Conservation (phyloP, 2,797 vertebrate genomes). For the Syndactyla subalaris region DNA sequence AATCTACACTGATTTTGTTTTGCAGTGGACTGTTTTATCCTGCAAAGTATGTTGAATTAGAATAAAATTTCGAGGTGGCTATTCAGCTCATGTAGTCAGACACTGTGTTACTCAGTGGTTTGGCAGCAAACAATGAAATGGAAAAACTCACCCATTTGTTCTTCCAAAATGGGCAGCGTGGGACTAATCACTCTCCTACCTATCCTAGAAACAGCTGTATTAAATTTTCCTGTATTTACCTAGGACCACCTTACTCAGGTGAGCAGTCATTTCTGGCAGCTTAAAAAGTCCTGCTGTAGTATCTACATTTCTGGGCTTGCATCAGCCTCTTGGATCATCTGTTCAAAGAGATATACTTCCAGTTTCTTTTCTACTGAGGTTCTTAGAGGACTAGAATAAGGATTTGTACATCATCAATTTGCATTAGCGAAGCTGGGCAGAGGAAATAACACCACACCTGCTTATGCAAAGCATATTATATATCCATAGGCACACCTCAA, state of each 20-base stretch:
- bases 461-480: conserved; percentile 6
- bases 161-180: neutral
- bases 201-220: neutral
- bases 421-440: neutral
- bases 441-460: neutral
- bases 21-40: neutral
- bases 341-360: neutral
- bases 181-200: neutral
- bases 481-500: neutral
- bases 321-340: neutral
- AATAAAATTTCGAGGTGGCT: neutral
- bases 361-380: neutral
- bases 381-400: neutral
- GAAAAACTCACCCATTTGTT: neutral
- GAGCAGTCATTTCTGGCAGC: neutral
- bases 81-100: neutral
- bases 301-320: neutral
- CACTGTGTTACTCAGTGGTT: neutral
- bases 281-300: neutral
- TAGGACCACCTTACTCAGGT: neutral
- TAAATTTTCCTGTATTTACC: neutral
- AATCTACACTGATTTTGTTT: neutral
- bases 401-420: neutral
- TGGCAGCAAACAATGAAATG: neutral
- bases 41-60: neutral